Evolutionary conservation across 2,888 invertebrate species (phyloP).

Genomic region (Eurois occulta): DNA sequence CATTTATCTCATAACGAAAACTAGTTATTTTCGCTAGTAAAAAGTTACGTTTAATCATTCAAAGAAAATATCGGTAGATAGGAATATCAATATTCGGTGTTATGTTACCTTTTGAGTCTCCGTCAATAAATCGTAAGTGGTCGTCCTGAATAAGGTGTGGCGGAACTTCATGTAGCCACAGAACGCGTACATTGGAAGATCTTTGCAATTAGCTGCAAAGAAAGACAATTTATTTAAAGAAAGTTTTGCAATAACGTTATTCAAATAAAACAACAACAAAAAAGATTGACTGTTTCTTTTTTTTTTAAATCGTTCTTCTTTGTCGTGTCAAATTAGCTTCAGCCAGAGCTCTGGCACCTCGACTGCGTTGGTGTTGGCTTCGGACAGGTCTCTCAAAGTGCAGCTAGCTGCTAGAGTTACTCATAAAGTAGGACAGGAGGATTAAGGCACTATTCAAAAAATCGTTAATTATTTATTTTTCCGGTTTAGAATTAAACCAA

Average conservation of each 20-base stretch:
- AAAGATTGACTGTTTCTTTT: background rate
- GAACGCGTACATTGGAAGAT: conserved; percentile 91
- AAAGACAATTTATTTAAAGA: background rate
- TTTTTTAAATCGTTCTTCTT: background rate
- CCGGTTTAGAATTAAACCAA: too few relatives aligned
- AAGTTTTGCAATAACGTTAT: background rate
- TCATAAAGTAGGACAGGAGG: background rate
- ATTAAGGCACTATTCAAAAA: background rate
- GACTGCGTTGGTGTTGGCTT: background rate
- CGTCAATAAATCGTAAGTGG: conserved; percentile 91
- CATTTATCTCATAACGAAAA: background rate
- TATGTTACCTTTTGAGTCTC: conserved; percentile 89
- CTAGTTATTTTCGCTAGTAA: background rate
- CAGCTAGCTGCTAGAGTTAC: background rate
- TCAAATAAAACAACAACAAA: background rate
- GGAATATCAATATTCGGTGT: background rate
- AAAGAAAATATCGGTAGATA: background rate
- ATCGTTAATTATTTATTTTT: background rate
- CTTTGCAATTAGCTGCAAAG: conserved; percentile 84
- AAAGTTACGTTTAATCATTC: background rate
- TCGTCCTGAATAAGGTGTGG: conserved; percentile 89
- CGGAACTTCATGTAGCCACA: conserved; percentile 92
- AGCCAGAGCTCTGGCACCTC: background rate
- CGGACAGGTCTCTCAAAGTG: background rate
- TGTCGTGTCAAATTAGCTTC: background rate